These are phyloP conservation scores for Heliconius ethilla DNA, from an alignment of 2,888 invertebrate genomes.

Conservation along the genomic window DNA sequence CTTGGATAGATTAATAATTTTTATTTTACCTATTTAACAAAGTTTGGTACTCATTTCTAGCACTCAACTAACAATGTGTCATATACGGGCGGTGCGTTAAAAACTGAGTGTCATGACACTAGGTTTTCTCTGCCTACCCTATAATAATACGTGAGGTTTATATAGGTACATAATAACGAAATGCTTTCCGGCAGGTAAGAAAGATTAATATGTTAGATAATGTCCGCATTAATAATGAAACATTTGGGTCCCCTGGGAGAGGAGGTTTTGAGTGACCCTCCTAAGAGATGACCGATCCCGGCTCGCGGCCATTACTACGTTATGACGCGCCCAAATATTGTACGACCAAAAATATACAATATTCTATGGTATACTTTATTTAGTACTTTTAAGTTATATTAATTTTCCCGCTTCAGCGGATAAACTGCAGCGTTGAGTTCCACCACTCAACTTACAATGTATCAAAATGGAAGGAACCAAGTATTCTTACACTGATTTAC, in stretches of 20 bases:
- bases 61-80: no score
- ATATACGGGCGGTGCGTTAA: neutral
- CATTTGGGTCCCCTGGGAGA: slow-evolving; percentile 49
- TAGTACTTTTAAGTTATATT: neutral
- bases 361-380: neutral
- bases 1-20: no score
- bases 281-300: slow-evolving; percentile 51
- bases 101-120: neutral
- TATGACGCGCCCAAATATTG: slow-evolving; percentile 31
- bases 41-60: no score
- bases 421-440: no score
- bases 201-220: slow-evolving; percentile 46
- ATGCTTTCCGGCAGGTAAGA: slow-evolving; percentile 33
- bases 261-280: slow-evolving; percentile 51
- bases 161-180: neutral
- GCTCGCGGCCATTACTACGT: slow-evolving; percentile 42
- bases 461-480: no score
- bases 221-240: slow-evolving; percentile 59
- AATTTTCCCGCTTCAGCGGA: neutral
- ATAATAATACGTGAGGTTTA: neutral
- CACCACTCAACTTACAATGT: no score
- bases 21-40: no score
- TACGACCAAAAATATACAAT: slow-evolving; percentile 20
- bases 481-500: no score
- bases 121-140: neutral